Conservation (phyloP, 2,888 invertebrate species). For the Alitta virens region DNA sequence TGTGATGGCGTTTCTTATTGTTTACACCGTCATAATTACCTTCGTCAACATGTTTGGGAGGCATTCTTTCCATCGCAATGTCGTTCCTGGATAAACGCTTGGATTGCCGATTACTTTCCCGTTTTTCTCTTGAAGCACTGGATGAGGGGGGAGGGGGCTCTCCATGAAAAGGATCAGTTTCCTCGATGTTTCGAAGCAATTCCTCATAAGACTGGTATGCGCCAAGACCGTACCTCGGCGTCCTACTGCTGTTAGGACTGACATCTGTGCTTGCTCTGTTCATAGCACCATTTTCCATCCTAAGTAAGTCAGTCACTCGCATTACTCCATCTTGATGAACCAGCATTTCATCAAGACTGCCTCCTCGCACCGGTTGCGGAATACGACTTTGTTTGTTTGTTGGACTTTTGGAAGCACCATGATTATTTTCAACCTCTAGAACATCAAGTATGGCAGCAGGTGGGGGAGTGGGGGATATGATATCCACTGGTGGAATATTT, state of each 20-base stretch:
- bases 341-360: too few species aligned
- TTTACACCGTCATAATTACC: background rate
- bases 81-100: background rate
- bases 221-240: conserved; percentile 4
- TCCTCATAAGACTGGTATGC: conserved; percentile 10
- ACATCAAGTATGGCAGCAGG: too few species aligned
- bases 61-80: background rate
- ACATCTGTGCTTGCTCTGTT: too few species aligned
- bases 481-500: too few species aligned
- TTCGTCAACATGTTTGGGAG: background rate
- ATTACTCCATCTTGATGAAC: too few species aligned
- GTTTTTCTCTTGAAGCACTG: background rate
- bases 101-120: background rate
- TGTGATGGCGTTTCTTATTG: background rate
- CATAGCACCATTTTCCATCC: too few species aligned
- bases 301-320: too few species aligned
- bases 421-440: too few species aligned
- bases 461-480: too few species aligned
- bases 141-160: background rate
- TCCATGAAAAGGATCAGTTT: conserved; percentile 4
- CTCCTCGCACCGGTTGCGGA: too few species aligned
- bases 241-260: background rate
- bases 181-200: conserved; percentile 2
- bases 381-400: too few species aligned
- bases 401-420: too few species aligned